A percentile compares a stretch with the other conserved stretches of the same genome.
phyloP scores from a whole-genome alignment of 1,140 invertebrate species.

The Anagrus nilaparvatae region DNA sequence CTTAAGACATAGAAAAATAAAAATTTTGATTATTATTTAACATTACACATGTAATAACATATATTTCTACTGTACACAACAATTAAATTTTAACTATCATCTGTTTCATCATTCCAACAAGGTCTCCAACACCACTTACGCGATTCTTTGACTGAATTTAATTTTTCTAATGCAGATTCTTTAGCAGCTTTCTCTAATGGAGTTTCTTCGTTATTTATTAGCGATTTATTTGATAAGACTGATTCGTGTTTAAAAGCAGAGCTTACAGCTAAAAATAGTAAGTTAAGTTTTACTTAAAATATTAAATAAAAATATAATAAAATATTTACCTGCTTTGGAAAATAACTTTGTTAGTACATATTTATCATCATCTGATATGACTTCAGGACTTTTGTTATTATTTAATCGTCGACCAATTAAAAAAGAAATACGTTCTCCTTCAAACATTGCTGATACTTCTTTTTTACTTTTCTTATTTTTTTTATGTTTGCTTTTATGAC shows the following conservation, averaged over 20 bases:
- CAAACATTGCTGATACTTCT: slow-evolving; percentile 42
- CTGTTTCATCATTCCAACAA: slow-evolving; percentile 24
- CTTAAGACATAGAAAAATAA: no score
- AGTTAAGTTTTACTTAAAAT: slow-evolving; percentile 5
- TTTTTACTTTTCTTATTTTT: slow-evolving; percentile 24
- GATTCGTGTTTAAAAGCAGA: slow-evolving; percentile 38
- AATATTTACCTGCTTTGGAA: slow-evolving; percentile 49
- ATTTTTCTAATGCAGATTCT: slow-evolving; percentile 36
- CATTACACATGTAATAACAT: no score
- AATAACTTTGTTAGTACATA: slow-evolving; percentile 65
- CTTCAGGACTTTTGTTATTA: slow-evolving; percentile 25
- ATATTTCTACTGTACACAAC: no score
- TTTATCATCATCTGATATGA: slow-evolving; percentile 51
- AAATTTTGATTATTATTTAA: no score
- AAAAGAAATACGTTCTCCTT: slow-evolving; percentile 51
- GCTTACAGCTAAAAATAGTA: slow-evolving; percentile 30
- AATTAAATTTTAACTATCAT: no score
- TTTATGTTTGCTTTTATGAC: slow-evolving; percentile 17
- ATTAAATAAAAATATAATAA: background rate
- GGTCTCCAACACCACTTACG: slow-evolving; percentile 38
- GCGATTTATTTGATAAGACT: slow-evolving; percentile 27
- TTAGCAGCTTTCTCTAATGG: slow-evolving; percentile 33
- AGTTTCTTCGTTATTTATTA: slow-evolving; percentile 21
- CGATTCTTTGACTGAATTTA: slow-evolving; percentile 34
- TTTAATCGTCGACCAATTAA: slow-evolving; percentile 37